A percentile compares a stretch with the other conserved stretches of the same genome.
These are phyloP conservation scores for Cyphomyrus plagiostoma DNA, from an alignment of 2,113 vertebrate species.

Conservation along the genomic window DNA sequence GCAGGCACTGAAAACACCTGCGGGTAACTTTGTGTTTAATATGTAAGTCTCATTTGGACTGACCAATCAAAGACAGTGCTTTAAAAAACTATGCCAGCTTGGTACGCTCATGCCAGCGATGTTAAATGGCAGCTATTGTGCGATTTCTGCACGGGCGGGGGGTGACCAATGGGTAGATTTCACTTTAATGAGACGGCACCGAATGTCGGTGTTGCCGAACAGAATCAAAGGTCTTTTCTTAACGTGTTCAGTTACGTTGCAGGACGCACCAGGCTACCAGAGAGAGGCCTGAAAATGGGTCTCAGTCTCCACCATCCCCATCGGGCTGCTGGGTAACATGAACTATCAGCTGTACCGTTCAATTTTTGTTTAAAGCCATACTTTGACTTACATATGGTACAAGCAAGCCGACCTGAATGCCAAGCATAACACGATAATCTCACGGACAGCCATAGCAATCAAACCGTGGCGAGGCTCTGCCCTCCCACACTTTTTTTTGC, in stretches of 20 bases:
- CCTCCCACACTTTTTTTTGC: slow-evolving; percentile 32
- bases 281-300: neutral
- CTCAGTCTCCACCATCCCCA: neutral
- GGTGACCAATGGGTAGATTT: slow-evolving; percentile 39
- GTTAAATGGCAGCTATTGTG: slow-evolving; percentile 35
- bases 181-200: slow-evolving; percentile 40
- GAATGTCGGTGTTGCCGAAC: slow-evolving; percentile 2
- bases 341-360: slow-evolving; percentile 23
- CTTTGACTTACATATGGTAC: slow-evolving; percentile 17
- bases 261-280: neutral
- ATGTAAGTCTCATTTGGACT: slow-evolving; percentile 19
- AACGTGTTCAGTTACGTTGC: neutral
- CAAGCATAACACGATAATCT: slow-evolving; percentile 33
- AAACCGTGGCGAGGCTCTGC: slow-evolving; percentile 30
- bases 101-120: slow-evolving; percentile 31
- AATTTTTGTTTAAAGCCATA: slow-evolving; percentile 19
- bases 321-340: too few species aligned
- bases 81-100: slow-evolving; percentile 32
- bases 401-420: slow-evolving; percentile 28
- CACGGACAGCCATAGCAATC: slow-evolving; percentile 36
- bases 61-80: slow-evolving; percentile 29
- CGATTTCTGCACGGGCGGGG: slow-evolving; percentile 19
- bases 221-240: neutral
- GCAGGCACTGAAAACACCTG: neutral
- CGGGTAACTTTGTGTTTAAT: slow-evolving; percentile 8